Percentiles rank a stretch among this genome's conserved stretches.
phyloP scores from a whole-genome alignment of 2,888 invertebrate species.

The Bedellia somnulentella region DNA sequence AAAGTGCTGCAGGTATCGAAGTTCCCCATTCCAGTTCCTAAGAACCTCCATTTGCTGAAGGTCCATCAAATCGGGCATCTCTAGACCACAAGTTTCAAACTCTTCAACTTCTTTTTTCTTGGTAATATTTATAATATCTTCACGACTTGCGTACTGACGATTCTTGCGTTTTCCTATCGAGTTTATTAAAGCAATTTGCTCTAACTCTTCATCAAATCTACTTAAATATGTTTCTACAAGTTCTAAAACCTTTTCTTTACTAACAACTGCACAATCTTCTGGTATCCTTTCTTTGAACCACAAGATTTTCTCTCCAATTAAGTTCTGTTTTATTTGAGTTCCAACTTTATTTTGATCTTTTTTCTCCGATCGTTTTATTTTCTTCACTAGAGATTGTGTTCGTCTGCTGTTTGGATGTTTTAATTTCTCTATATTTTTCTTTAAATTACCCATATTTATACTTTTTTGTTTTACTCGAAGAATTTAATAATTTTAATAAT shows the following conservation, averaged over 20 bases:
- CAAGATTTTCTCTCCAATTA: slow-evolving; percentile 73
- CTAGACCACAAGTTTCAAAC: slow-evolving; percentile 76
- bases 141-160: slow-evolving; percentile 77
- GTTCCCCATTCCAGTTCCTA: slow-evolving; percentile 68
- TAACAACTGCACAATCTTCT: slow-evolving; percentile 51
- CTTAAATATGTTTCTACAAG: slow-evolving; percentile 58
- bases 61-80: slow-evolving; percentile 73
- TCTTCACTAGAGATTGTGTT: slow-evolving; percentile 71
- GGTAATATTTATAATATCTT: slow-evolving; percentile 77
- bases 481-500: slow-evolving; percentile 1
- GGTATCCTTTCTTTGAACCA: slow-evolving; percentile 76
- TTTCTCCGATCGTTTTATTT: slow-evolving; percentile 65
- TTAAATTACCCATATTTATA: slow-evolving; percentile 36
- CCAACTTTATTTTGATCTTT: slow-evolving; percentile 65
- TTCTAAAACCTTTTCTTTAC: slow-evolving; percentile 61
- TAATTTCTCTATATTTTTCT: slow-evolving; percentile 48
- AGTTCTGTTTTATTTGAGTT: slow-evolving; percentile 71
- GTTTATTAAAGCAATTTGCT: slow-evolving; percentile 77
- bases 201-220: slow-evolving; percentile 74
- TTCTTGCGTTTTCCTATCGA: slow-evolving; percentile 74
- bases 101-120: slow-evolving; percentile 73
- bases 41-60: slow-evolving; percentile 61
- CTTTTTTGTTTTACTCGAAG: slow-evolving; percentile 4
- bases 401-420: slow-evolving; percentile 88
- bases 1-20: slow-evolving; percentile 67